phyloP scores from a whole-genome alignment of 2,113 vertebrate species.

The Microtus oregoni region DNA sequence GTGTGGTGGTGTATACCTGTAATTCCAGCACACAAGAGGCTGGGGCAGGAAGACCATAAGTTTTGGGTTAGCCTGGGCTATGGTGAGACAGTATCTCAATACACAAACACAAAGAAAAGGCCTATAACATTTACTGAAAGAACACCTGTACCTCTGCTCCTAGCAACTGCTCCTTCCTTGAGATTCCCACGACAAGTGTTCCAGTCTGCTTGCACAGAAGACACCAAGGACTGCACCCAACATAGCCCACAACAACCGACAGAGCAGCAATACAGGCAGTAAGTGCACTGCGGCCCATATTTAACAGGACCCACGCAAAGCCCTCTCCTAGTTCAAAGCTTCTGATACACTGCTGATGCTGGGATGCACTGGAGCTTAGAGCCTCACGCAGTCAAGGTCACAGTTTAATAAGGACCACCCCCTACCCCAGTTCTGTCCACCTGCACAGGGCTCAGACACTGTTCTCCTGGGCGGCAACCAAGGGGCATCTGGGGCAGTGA shows the following conservation, averaged over 20 bases:
- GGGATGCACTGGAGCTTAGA: background rate
- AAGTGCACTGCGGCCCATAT: rapidly evolving
- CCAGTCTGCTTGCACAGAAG: background rate
- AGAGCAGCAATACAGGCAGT: background rate
- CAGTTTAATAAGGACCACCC: background rate
- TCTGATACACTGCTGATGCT: background rate
- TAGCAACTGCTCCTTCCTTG: background rate
- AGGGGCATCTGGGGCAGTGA: background rate
- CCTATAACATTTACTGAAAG: constrained; percentile 3
- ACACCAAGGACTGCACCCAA: background rate
- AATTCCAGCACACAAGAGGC: background rate
- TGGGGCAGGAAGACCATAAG: background rate
- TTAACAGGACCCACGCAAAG: background rate
- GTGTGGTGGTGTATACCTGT: background rate
- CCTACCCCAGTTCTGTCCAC: background rate
- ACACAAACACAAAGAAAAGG: background rate
- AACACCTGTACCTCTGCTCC: background rate
- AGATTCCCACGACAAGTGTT: background rate
- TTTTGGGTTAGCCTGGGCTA: background rate
- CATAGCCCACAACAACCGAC: background rate
- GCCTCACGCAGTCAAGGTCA: background rate
- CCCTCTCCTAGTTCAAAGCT: background rate
- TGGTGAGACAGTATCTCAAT: background rate
- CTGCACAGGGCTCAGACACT: background rate
- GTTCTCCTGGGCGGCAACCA: background rate